Conservation (phyloP, 1,140 invertebrate genomes). For the Thaumetopoea pityocampa region DNA sequence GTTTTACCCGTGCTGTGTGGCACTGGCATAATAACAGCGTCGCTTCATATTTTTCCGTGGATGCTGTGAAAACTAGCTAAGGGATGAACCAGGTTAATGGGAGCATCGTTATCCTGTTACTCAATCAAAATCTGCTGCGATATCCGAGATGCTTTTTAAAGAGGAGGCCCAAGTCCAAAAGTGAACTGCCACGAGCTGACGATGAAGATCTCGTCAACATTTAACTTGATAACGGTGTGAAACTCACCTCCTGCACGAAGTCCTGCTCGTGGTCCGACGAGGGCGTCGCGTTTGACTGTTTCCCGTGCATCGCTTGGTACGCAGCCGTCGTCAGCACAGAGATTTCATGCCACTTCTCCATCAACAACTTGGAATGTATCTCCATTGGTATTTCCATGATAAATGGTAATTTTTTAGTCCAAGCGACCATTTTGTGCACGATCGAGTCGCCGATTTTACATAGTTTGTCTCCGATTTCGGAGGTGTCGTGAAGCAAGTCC, state of each 20-base stretch:
- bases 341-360: conserved; percentile 98
- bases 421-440: conserved; percentile 97
- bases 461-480: conserved; percentile 92
- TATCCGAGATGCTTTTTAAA: too few species aligned
- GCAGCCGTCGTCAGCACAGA: conserved; percentile 95
- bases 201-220: too few species aligned
- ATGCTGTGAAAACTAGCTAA: too few species aligned
- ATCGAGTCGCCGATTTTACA: conserved; percentile 97
- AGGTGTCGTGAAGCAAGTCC: conserved; percentile 92
- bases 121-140: too few species aligned
- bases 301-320: conserved; percentile 93
- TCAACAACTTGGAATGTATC: conserved; percentile 94
- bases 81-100: too few species aligned
- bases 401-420: conserved; percentile 98
- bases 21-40: too few species aligned
- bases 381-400: conserved; percentile 96
- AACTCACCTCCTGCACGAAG: conserved; percentile 85
- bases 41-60: too few species aligned
- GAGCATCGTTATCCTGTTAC: too few species aligned
- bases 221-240: too few species aligned
- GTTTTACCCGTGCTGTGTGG: too few species aligned
- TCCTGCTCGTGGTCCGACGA: conserved; percentile 79
- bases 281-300: conserved; percentile 74
- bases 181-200: too few species aligned
- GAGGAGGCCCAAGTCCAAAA: too few species aligned